Base-by-base conservation (phyloP, 2,888 invertebrate genomes). In the Amphipoea oculea region DNA sequence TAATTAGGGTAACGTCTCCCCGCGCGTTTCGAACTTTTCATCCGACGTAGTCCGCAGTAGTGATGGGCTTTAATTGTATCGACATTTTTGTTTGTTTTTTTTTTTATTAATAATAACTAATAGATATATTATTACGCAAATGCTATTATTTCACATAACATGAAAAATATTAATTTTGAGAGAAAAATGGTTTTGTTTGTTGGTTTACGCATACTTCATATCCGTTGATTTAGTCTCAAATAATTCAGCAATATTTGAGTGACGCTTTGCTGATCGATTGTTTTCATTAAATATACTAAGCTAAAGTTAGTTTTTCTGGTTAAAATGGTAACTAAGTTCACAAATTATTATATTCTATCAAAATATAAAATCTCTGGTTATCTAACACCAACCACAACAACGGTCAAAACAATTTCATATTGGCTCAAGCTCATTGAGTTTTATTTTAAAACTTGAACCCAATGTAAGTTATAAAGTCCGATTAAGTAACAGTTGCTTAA, bases 1-100 rank as follows among this genome's bases (percentile, higher is more conserved):
- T 81, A 86, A 86, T 86, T 86, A 84, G 79, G 73, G 75, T 79
- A 51, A 42, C 73, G 70, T 66, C 77, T 69, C 67, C n/a, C 63
- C 63, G 66, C 71, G 45, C 51, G 51, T 66, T 51, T 45, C 62
- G 51, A 83, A 78, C 83, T 82, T 85, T 86, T 81, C 83, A 74
- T 72, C 78, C 67, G 42, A 23, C 78, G 36, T 67, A 63, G 65
- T 60, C 51, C 9, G 23, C 0, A 3, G 3, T 78, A 83, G 78
- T 51, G 83, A 62, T 63, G 78, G 63, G 40, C 20, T 36, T 57
- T 0, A 29, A 23, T 23, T 78, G 0, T 86, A 76, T 79, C 86
- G 86, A 85, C 74, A 57, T 1, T 73, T 45, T 79, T 17, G 23
- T 29, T 45, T 29, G 1, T 6, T 20, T 54, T 20, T 42, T 42